These are phyloP conservation scores for Apodemia zela DNA, from an alignment of 2,888 invertebrate species.

Conservation along the genomic window DNA sequence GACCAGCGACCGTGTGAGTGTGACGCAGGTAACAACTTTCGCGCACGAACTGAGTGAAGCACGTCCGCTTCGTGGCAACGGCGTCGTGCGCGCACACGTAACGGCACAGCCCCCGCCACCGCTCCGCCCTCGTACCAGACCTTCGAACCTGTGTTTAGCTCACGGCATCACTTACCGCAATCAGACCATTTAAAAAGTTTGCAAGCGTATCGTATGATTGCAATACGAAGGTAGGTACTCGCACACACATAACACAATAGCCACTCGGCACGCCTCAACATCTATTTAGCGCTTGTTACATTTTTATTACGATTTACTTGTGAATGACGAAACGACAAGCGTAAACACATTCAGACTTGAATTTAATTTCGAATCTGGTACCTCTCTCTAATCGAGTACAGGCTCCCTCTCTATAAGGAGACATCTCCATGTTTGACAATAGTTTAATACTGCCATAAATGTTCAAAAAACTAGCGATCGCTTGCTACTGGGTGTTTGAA, in stretches of 20 bases:
- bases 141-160: slow-evolving; percentile 44
- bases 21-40: slow-evolving; percentile 78
- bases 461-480: too few relatives aligned
- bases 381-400: too few relatives aligned
- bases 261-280: not conserved
- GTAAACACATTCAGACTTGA: not conserved
- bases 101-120: slow-evolving; percentile 59
- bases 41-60: slow-evolving; percentile 80
- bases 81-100: slow-evolving; percentile 65
- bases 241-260: slow-evolving; percentile 1
- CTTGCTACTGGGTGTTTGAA: too few relatives aligned
- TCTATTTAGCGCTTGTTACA: not conserved
- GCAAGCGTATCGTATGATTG: slow-evolving; percentile 16
- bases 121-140: slow-evolving; percentile 41
- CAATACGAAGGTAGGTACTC: slow-evolving; percentile 1
- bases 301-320: not conserved
- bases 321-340: not conserved
- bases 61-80: slow-evolving; percentile 73
- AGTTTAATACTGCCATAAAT: too few relatives aligned
- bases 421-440: too few relatives aligned
- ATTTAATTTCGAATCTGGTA: not conserved
- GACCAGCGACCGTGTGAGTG: slow-evolving; percentile 41
- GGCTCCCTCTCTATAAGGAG: too few relatives aligned
- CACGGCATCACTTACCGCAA: slow-evolving; percentile 34
- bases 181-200: slow-evolving; percentile 19